Conservation (phyloP, 2,888 invertebrate genomes). For the Mesorhabditis belari region DNA sequence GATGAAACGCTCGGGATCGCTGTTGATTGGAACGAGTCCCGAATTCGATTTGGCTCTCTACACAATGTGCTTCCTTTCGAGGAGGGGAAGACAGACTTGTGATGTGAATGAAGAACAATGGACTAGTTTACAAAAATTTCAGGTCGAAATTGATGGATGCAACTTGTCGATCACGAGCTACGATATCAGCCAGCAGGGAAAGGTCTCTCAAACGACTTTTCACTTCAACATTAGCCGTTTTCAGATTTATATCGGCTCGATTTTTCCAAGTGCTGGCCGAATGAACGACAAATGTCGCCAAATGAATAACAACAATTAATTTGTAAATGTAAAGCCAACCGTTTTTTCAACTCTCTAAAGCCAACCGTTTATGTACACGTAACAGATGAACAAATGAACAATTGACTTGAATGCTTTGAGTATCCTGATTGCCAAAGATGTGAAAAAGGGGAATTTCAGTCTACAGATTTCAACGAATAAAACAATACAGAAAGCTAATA, state of each 20-base stretch:
- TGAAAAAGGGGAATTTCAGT: no score
- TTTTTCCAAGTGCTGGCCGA: slow-evolving; percentile 45
- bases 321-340: not conserved
- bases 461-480: no score
- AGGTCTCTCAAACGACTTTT: slow-evolving; percentile 10
- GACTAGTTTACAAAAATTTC: no score
- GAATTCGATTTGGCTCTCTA: slow-evolving; percentile 84
- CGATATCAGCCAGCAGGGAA: slow-evolving; percentile 39
- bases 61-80: slow-evolving; percentile 74
- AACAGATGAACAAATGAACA: no score
- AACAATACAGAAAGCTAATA: no score
- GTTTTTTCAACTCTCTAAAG: no score
- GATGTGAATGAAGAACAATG: slow-evolving; percentile 30
- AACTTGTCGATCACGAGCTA: slow-evolving; percentile 47
- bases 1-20: slow-evolving; percentile 35
- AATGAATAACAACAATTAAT: slow-evolving; percentile 8
- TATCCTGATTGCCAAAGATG: no score
- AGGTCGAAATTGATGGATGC: slow-evolving; percentile 47
- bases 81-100: slow-evolving; percentile 64
- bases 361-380: no score
- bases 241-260: slow-evolving; percentile 45
- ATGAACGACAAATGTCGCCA: slow-evolving; percentile 41
- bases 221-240: no score
- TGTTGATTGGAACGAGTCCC: slow-evolving; percentile 63
- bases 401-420: no score